Base-by-base conservation (phyloP, 2,888 invertebrate species). In the Stomorhina lunata region DNA sequence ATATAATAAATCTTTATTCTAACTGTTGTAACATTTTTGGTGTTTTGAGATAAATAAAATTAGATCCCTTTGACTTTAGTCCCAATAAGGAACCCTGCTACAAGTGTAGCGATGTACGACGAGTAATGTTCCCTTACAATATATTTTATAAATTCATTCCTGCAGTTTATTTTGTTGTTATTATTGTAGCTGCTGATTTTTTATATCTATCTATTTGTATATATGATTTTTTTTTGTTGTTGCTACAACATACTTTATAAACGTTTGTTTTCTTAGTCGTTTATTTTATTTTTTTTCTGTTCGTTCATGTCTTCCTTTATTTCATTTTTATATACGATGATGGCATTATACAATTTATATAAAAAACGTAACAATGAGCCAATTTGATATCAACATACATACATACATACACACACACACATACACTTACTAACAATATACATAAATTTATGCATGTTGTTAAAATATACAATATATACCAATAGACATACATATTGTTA, bases 401-500 rank as follows among this genome's bases (percentile, higher is more conserved):
- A 20, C 43, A 37, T 1, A 10, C 37, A 37, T 37, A 32, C 20
- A 66, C 20, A 34, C 32, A 48, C 12, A 65, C 63, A 43, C 32
- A 61, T 22, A 37, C 12, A 37, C 22, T 22, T 20, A 63, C 43
- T 48, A 17, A 48, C 22, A n/a, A n/a, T n/a, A 40, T 69, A 40
- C 65, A 59, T 75, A 75, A 79, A 82, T 79, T 75, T 82, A 76
- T 79, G 82, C 69, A 75, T 66, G 79, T 71, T 71, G 15, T 17
- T 72, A 45, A 57, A 75, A 57, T 71, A 57, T 72, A 65, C 48
- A 57, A 34, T 50, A 66, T 78, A 27, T 48, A 40, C 12, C 40
- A 17, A 17, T 5, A 37, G 3, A 27, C 40, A 9, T 61, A 25
- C 29, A 55, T 10, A 32, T 32, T 6, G 32, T 32, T 32, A 9